Base-by-base conservation (phyloP, 2,797 vertebrate genomes). In the Lophius americanus region DNA sequence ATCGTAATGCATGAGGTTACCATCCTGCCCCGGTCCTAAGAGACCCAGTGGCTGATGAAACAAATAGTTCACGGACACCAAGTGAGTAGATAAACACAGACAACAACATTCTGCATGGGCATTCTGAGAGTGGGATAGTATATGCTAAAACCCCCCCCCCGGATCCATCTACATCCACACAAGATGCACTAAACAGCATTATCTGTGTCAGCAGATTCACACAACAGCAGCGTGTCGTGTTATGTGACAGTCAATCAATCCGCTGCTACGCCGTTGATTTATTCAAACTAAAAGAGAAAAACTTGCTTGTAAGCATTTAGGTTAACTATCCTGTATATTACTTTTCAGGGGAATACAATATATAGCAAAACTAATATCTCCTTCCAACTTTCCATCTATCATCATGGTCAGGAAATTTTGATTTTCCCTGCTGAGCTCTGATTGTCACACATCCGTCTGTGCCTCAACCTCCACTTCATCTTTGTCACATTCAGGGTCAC, bases 381-480 rank as follows among this genome's bases (percentile, higher is more conserved):
- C 23, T 23, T 23, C 23, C 23, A 23, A 23, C 23, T 23, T 23
- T 23, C 23, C 23, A 23, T 23, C 23, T 23, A 35, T 13, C 12
- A 12, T 61, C 49, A 60, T 11, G 6, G 47, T 57, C 56, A 67
- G 64, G 48, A 67, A 68, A 73, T 66, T 23, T 44, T 73, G 49
- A 61, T 68, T 64, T 54, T 46, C 58, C 38, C 51, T 44, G 39
- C 62, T 65, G 55, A 55, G 70, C 62, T 42, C 49, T 75, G 79
- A 78, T 57, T 55, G 64, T 71, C 53, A 65, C 49, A 46, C 35
- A 73, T 32, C 14, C 52, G 11, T 68, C 60, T 64, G 36, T 68
- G 51, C 23, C 41, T 70, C 37, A 41, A 50, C 59, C 53, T 72
- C 49, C 61, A 70, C 36, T 73, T 70, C 59, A 49, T 44, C 0